Base-by-base conservation (phyloP, 2,113 vertebrate genomes). In the Misgurnus anguillicaudatus region DNA sequence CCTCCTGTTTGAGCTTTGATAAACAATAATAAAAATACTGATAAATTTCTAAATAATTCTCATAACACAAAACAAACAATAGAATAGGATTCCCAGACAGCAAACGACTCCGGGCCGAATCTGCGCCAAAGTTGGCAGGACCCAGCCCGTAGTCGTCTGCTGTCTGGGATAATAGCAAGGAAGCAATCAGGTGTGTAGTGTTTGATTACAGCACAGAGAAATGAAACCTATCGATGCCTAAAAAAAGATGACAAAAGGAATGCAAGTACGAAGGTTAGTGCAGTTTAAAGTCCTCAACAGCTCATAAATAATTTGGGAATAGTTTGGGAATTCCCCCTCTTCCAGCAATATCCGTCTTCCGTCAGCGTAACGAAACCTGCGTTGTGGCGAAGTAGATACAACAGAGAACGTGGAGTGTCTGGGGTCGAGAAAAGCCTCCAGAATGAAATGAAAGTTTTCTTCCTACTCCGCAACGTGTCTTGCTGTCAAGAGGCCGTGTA, bases 1-100 rank as follows among this genome's bases (percentile, higher is more conserved):
- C 60, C 76, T 73, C 60, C 51, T 24, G 77, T 83, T 67, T 79
- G 79, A 86, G 77, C 51, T 19, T 84, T 84, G 83, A 88, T 85
- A 87, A 86, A 86, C 83, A 84, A 87, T 76, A 74, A 88, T 84
- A 42, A 74, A 82, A 89, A 87, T 77, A 73, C 77, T 81, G 83
- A 64, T 82, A 72, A 82, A 82, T 73, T 73, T 82, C 68, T 36
- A 77, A 55, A 63, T 57, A 74, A 48, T 64, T 53, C 51, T 57
- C 36, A 60, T 58, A 74, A 79, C 58, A 64, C 21, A 14, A 80
- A 79, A 64, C 48, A 24, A 17, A 31, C 24, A 31, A 31, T 31
- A 31, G 24, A 31, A 31, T 31, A 31, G 24, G 24, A 31, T 31
- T 31, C 24, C 24, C 24, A 31, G 24, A 31, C 24, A 1, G 24